Evolutionary conservation across 2,888 invertebrate species (phyloP), one percentile per base, ranked within the genome.

Genomic region (Cantharis rustica): DNA sequence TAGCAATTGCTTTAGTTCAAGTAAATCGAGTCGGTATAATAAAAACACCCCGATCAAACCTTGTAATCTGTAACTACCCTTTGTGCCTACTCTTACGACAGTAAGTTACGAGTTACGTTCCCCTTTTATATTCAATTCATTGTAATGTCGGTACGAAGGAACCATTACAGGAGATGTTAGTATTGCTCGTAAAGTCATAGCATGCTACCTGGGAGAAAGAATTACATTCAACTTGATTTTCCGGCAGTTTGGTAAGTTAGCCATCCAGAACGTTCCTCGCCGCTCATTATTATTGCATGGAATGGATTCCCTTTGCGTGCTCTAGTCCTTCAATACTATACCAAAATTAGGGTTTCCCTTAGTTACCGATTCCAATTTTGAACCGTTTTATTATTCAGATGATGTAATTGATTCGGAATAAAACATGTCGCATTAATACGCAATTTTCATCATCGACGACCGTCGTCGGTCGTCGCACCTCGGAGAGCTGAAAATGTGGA

Each of bases 21-120:
- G 75, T 73, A 75, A 71, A 75, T 75, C 78, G 75, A 75, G 78
- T 73, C 68, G 75, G 73, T 75, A 80, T 77, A 79, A 80, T 80
- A 80, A 79, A 80, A 80, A 80, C 80, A 80, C 76, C 75, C 78
- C 79, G 78, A 79, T 79, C 75, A 76, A 76, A 77, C 75, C 78
- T 77, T 77, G 79, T 81, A 80, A 81, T 81, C 81, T 79, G 79
- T 79, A 81, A 81, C 79, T 80, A 80, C 79, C 79, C 80, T 81
- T 80, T 81, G 80, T 81, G 80, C 80, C 80, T 80, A 75, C 75
- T 75, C 76, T 74, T 78, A 72, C 73, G 74, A 69, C 72, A 72
- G 66, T 71, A 74, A 75, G 75, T 77, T 76, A 79, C 75, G 77
- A 76, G 73, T 69, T 78, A 76, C 79, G 75, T 79, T 75, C 72